phyloP scores from a whole-genome alignment of 2,113 vertebrate species.

The Tachuris rubrigastra region DNA sequence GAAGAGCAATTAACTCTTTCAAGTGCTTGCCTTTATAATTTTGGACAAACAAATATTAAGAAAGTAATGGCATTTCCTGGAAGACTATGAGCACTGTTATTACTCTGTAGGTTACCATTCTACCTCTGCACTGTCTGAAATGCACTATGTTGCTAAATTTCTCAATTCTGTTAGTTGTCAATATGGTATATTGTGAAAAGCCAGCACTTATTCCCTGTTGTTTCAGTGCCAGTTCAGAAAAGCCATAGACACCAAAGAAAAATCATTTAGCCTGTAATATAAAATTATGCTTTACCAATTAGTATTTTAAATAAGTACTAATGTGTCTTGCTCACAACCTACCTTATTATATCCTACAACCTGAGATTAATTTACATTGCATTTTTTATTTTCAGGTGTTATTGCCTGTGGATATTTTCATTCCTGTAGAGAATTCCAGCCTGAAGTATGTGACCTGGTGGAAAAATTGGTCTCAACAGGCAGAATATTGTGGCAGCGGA shows the following conservation, averaged over 20 bases:
- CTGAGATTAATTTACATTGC: neutral
- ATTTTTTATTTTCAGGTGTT: conserved; percentile 64
- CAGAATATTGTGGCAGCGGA: conserved; percentile 86
- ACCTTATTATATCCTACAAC: neutral
- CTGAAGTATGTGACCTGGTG: conserved; percentile 74
- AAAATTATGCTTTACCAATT: neutral
- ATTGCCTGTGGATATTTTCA: conserved; percentile 85
- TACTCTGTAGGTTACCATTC: neutral
- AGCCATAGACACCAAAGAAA: neutral
- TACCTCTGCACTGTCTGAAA: neutral
- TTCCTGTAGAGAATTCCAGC: conserved; percentile 75
- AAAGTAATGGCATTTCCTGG: neutral
- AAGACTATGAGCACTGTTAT: neutral
- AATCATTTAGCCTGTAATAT: neutral
- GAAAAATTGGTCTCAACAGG: conserved; percentile 74
- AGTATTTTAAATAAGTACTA: neutral
- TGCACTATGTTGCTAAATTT: neutral
- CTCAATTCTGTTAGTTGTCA: neutral
- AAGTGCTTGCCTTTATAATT: neutral
- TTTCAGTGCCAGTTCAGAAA: neutral
- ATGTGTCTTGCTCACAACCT: neutral
- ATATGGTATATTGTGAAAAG: neutral
- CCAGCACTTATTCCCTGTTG: neutral
- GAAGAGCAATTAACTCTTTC: neutral
- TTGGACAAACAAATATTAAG: neutral